A percentile compares a stretch with the other conserved stretches of the same genome.
These are phyloP conservation scores for Microplitis manilae DNA, from an alignment of 2,888 invertebrate species.

Conservation along the genomic window DNA sequence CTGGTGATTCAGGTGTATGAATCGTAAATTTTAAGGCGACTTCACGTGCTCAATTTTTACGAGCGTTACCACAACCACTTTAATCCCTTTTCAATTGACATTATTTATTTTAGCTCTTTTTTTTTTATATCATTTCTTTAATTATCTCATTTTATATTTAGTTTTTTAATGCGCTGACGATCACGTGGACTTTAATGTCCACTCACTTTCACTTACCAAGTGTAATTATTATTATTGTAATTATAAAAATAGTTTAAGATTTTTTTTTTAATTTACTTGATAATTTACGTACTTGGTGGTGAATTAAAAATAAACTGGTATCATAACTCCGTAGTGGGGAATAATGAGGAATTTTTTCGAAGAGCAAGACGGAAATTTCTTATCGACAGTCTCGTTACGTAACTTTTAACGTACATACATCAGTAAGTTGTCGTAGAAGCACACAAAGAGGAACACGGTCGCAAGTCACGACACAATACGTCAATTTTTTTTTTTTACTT, in stretches of 20 bases:
- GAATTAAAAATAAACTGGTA: background rate
- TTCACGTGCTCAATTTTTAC: slow-evolving; percentile 8
- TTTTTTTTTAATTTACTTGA: background rate
- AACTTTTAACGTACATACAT: slow-evolving; percentile 9
- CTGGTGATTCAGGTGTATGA: slow-evolving; percentile 11
- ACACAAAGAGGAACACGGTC: slow-evolving; percentile 10
- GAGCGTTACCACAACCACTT: background rate
- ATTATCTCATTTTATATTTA: background rate
- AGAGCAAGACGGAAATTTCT: background rate
- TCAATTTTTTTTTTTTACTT: slow-evolving; percentile 23
- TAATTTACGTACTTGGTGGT: background rate
- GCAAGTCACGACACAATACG: slow-evolving; percentile 18
- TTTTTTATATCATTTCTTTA: background rate
- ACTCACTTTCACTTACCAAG: background rate
- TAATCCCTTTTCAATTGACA: background rate
- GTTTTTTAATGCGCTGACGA: background rate
- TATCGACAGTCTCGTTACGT: slow-evolving; percentile 9
- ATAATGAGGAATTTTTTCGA: background rate
- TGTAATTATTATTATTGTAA: background rate
- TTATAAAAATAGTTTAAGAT: too few relatives aligned
- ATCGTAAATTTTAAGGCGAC: background rate
- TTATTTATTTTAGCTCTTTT: background rate
- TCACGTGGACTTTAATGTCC: background rate
- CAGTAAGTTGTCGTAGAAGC: background rate
- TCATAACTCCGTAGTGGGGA: background rate